Evolutionary conservation across 2,113 vertebrate genomes (phyloP).

Genomic region (Neolamprologus cancellatus): DNA sequence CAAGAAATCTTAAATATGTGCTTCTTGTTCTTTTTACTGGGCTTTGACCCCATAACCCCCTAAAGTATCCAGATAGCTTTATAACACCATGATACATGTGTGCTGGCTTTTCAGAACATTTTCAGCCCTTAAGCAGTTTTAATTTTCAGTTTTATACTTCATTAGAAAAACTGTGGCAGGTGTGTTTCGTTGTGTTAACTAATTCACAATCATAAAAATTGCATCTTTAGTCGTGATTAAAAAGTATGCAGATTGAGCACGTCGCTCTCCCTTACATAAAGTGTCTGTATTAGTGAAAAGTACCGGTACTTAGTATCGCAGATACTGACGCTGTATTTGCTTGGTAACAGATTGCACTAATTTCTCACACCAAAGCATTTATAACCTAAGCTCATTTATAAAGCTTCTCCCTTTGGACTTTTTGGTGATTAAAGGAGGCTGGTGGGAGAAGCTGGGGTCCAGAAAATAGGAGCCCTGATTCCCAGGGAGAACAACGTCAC

Average conservation of each 20-base stretch:
- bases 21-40: neutral
- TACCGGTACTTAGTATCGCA: neutral
- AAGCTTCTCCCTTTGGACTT: neutral
- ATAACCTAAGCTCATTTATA: neutral
- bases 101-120: neutral
- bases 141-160: neutral
- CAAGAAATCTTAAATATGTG: neutral
- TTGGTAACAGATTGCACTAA: neutral
- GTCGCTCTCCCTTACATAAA: neutral
- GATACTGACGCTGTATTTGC: neutral
- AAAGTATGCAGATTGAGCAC: neutral
- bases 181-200: neutral
- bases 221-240: neutral
- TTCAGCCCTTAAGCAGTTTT: neutral
- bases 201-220: neutral
- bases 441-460: neutral
- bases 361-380: neutral
- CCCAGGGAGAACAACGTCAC: constrained; percentile 57
- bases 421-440: neutral
- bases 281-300: neutral
- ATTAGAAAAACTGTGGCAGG: neutral
- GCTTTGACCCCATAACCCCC: neutral
- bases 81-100: neutral
- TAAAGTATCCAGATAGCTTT: neutral
- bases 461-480: neutral